Conservation (phyloP, 2,113 vertebrate genomes). For the Pygoscelis antarcticus region DNA sequence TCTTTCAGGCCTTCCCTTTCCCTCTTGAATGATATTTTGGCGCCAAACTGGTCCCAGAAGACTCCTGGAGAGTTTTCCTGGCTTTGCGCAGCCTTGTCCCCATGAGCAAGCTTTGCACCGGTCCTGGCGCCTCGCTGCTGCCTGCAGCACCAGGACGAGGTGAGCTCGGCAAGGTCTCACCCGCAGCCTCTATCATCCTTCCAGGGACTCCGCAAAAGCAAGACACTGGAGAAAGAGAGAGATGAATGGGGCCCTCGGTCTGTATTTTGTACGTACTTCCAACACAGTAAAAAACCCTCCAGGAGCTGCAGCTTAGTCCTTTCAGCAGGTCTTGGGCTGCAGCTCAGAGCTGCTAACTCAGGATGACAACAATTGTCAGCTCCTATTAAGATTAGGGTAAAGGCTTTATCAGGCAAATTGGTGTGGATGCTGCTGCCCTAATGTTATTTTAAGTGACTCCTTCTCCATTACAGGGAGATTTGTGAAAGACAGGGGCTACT, state of each 20-base stretch:
- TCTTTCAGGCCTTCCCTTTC: neutral
- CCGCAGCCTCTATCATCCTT: neutral
- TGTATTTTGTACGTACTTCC: neutral
- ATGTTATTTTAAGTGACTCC: conserved; percentile 11
- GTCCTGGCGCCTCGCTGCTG: neutral
- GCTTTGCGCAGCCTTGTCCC: neutral
- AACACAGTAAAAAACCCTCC: neutral
- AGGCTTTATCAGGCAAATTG: conserved; percentile 25
- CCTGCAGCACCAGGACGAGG: accelerated
- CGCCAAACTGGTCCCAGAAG: neutral
- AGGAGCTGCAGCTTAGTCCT: neutral
- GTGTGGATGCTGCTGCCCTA: neutral
- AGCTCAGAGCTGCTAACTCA: conserved; percentile 5
- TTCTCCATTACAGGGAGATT: neutral
- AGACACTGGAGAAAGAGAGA: neutral
- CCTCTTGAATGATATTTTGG: neutral
- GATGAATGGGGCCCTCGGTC: neutral
- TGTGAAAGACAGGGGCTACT: neutral
- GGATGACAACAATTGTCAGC: conserved; percentile 42
- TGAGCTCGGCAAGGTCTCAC: neutral
- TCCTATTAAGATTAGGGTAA: conserved; percentile 6
- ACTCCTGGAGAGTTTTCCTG: neutral
- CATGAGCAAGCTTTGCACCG: neutral
- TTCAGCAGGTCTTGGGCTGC: neutral
- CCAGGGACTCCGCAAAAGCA: accelerated